Evolutionary conservation across 2,113 vertebrate genomes (phyloP), one percentile per base, ranked within the genome.

Genomic region (Oceanodroma tethys): DNA sequence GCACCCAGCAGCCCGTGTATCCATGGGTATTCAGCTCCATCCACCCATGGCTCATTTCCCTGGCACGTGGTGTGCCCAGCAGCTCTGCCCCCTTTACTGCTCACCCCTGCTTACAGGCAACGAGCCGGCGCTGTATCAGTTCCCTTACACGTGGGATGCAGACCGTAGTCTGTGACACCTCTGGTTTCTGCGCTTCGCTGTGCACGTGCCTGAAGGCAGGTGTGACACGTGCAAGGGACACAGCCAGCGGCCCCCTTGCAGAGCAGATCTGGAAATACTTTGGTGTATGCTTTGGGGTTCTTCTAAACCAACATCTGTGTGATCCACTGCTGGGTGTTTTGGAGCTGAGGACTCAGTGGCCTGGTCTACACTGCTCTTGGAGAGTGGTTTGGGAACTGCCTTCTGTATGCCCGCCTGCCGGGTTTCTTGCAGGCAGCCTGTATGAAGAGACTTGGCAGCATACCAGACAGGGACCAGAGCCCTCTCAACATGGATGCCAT

Each of bases 1-100:
- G 40, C 1, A 0, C 40, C 62, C 55, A 81, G 62, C 1, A 3
- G 21, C 3, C 0, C 1, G 6, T 23, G 6, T 25, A 7, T 38
- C 43, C 0, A 0, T 32, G 25, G 25, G 3, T 16, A 12, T 5
- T 43, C 30, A 20, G 22, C 66, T 50, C 20, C 25, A 7, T 8
- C 36, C 50, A 59, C 9, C 53, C 68, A 8, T 6, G 8, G 78
- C 17, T 86, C 19, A 3, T 38, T 63, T 42, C 32, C 42, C 36
- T 43, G 56, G 50, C 16, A 80, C 1, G 3, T 12, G 17, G 18
- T 52, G n/a, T 47, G 72, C 30, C 45, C 43, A 67, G 52, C 27
- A 71, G 58, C n/a, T 87, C 67, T 67, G 34, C 22, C 42, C 38
- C 32, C 25, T 53, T 40, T 36, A 2, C 45, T 45, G n/a, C n/a